phyloP scores from a whole-genome alignment of 2,797 vertebrate genomes.

The Tokudaia tokunoshimensis region DNA sequence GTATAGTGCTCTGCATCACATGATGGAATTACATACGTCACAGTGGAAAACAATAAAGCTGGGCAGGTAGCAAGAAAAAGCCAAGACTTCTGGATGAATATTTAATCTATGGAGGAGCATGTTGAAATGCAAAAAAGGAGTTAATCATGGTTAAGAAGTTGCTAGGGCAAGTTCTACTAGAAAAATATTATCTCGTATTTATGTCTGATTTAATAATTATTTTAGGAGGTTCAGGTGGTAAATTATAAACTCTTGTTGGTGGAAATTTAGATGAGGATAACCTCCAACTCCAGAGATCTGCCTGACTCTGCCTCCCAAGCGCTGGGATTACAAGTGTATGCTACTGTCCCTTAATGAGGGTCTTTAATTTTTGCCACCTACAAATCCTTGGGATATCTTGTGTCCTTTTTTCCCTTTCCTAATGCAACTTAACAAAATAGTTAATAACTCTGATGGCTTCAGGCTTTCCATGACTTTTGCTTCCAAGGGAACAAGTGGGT shows the following conservation, averaged over 20 bases:
- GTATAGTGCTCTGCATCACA: neutral
- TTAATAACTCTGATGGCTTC: neutral
- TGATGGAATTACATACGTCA: constrained; percentile 22
- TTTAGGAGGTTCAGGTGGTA: neutral
- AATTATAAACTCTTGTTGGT: neutral
- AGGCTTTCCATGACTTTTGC: neutral
- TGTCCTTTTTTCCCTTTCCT: neutral
- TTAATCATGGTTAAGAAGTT: constrained; percentile 38
- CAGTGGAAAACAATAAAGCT: neutral
- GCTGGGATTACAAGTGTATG: neutral
- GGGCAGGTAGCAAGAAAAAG: neutral
- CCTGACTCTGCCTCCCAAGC: neutral
- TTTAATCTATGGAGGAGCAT: neutral
- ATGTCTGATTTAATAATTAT: neutral
- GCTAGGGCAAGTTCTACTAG: neutral
- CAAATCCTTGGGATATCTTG: neutral
- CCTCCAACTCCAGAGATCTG: neutral
- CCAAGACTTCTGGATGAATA: neutral
- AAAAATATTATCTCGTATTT: constrained; percentile 22
- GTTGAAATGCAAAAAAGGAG: neutral
- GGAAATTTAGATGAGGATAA: neutral
- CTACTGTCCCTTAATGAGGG: neutral
- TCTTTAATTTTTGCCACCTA: neutral
- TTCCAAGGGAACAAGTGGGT: neutral
- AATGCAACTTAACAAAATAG: neutral